A percentile compares a stretch with the other conserved stretches of the same genome.
These are phyloP conservation scores for Pantherophis alleghaniensis DNA, from an alignment of 2,797 vertebrate species.

Conservation along the genomic window DNA sequence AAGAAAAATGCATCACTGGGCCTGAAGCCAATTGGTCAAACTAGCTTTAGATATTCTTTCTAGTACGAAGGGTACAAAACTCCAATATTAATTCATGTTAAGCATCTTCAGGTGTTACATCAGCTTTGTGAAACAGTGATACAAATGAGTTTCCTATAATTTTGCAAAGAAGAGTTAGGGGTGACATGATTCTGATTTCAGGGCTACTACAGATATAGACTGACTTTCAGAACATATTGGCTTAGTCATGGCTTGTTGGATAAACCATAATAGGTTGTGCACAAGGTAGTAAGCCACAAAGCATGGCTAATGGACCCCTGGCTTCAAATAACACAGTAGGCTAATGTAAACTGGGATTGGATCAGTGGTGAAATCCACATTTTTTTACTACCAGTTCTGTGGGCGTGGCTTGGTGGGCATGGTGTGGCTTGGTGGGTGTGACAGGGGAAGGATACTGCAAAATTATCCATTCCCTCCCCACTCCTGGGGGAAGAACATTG, in stretches of 20 bases:
- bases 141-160: no score
- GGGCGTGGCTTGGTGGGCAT: no score
- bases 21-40: background rate
- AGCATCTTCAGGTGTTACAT: background rate
- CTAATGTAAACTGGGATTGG: background rate
- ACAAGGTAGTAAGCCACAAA: background rate
- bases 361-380: background rate
- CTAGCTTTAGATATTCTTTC: background rate
- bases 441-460: no score
- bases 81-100: background rate
- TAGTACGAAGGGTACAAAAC: background rate
- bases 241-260: background rate
- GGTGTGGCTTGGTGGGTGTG: no score
- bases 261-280: background rate
- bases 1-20: background rate
- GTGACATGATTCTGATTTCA: background rate
- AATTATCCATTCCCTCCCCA: no score
- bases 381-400: no score
- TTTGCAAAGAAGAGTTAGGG: background rate
- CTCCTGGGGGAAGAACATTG: no score
- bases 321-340: background rate
- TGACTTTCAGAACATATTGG: background rate
- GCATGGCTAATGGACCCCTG: background rate
- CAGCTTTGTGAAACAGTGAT: background rate
- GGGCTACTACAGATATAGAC: background rate